These are phyloP conservation scores for Lasioglossum lativentre DNA, from an alignment of 2,888 invertebrate genomes.

Conservation along the genomic window DNA sequence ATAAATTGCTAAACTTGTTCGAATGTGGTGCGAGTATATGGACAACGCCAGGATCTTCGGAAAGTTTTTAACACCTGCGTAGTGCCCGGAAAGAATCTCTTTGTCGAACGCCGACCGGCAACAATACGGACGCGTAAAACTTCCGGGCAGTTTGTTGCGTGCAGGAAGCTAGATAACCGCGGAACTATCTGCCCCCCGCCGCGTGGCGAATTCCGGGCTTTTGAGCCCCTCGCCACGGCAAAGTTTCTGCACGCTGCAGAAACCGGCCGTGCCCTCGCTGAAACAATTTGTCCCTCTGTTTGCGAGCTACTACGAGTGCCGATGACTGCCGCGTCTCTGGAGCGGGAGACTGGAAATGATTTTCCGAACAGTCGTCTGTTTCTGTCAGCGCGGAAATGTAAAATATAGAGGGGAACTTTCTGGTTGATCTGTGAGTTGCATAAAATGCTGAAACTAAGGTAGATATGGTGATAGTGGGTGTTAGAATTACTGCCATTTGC, in stretches of 20 bases:
- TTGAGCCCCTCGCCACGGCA: not conserved
- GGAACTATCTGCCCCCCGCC: constrained; percentile 12
- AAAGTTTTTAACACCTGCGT: not conserved
- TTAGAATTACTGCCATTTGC: not conserved
- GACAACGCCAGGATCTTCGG: not conserved
- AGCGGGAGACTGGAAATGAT: not conserved
- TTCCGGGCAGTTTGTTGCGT: constrained; percentile 25
- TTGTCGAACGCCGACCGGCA: not conserved
- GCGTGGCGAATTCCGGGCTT: constrained; percentile 5
- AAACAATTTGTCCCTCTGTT: not conserved
- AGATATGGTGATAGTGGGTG: not conserved
- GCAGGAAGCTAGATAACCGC: constrained; percentile 31
- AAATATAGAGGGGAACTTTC: not conserved
- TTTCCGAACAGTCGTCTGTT: not conserved
- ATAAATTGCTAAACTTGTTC: no score
- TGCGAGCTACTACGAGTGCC: not conserved
- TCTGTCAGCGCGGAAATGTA: not conserved
- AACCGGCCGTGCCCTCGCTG: not conserved
- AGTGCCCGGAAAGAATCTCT: not conserved
- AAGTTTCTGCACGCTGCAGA: not conserved
- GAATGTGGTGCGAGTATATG: no score
- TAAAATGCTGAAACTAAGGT: not conserved
- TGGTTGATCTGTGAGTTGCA: not conserved
- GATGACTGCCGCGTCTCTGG: not conserved
- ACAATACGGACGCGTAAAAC: constrained; percentile 18